phyloP scores from a whole-genome alignment of 2,113 vertebrate genomes.

The Pionites leucogaster region DNA sequence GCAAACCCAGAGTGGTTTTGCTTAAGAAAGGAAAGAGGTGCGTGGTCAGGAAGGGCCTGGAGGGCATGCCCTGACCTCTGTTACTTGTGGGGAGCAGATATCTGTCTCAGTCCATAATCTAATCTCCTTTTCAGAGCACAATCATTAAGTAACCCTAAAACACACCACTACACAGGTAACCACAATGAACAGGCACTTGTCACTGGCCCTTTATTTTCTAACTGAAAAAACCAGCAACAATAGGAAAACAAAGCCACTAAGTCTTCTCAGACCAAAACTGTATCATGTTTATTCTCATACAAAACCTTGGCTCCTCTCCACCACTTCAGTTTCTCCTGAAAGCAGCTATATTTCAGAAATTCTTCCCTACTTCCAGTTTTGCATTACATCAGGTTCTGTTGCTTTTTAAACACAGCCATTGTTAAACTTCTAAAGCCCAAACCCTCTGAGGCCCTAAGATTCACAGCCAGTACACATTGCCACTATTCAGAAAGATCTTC shows the following conservation, averaged over 20 bases:
- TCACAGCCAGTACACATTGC: background rate
- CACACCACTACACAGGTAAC: background rate
- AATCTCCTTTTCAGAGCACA: background rate
- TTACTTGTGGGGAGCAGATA: background rate
- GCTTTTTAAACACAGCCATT: background rate
- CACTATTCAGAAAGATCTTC: background rate
- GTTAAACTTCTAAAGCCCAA: background rate
- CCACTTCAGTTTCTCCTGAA: background rate
- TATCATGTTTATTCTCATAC: background rate
- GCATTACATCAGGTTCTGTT: background rate
- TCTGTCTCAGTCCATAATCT: fast-evolving
- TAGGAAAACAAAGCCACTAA: background rate
- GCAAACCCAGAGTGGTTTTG: background rate
- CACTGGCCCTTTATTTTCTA: background rate
- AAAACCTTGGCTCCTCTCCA: background rate
- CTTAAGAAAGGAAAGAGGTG: background rate
- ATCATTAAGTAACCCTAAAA: background rate
- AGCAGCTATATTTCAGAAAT: background rate
- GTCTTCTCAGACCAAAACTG: background rate
- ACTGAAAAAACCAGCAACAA: background rate
- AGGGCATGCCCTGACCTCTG: background rate
- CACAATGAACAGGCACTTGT: background rate
- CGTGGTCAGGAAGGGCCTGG: background rate
- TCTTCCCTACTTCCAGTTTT: background rate
- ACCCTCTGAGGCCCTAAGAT: background rate